phyloP scores from a whole-genome alignment of 2,113 vertebrate genomes.

The Silurus meridionalis region DNA sequence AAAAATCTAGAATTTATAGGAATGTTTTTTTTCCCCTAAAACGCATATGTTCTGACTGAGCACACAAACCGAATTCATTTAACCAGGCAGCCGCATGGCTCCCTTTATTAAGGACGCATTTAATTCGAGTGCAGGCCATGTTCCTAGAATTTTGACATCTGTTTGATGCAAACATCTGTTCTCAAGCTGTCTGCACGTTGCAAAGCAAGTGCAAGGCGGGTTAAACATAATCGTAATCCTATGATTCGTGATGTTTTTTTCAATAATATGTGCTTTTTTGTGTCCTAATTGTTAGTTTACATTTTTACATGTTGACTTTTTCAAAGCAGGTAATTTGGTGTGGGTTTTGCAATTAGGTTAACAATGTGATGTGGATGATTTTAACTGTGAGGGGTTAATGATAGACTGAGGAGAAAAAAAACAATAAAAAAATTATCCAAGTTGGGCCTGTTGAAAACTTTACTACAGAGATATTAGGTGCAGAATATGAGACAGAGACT shows the following conservation, averaged over 20 bases:
- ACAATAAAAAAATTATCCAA: neutral
- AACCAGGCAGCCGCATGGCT: neutral
- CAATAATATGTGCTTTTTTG: neutral
- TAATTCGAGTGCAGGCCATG: neutral
- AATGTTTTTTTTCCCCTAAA: neutral
- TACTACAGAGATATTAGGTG: neutral
- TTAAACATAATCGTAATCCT: neutral
- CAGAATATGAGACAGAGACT: neutral
- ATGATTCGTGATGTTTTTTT: conserved; percentile 1
- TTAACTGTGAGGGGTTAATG: neutral
- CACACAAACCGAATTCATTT: neutral
- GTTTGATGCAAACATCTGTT: neutral
- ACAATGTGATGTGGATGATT: neutral
- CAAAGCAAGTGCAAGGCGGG: neutral
- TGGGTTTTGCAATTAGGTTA: neutral
- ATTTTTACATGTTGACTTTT: neutral
- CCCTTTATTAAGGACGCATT: neutral
- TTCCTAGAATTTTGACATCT: conserved; percentile 11
- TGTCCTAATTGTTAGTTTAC: neutral
- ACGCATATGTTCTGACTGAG: neutral
- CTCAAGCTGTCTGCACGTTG: neutral
- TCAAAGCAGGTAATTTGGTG: neutral
- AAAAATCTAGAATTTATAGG: neutral
- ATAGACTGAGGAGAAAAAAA: neutral
- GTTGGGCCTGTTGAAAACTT: neutral